These are phyloP conservation scores for Oryzias woworae DNA, from an alignment of 2,113 vertebrate species.

Conservation along the genomic window DNA sequence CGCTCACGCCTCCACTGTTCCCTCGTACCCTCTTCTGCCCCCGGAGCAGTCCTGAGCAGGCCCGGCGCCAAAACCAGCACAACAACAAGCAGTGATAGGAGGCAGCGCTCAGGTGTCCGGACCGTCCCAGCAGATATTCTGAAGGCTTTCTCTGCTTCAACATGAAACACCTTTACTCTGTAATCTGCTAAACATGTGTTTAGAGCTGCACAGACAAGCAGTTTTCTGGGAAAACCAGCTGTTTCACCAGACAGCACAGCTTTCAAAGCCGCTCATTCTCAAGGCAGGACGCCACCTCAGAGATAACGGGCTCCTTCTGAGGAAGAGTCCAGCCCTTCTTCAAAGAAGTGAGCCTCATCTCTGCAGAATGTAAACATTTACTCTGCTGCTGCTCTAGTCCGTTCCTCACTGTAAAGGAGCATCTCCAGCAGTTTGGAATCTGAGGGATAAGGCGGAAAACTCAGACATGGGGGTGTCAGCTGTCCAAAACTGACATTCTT, in stretches of 20 bases:
- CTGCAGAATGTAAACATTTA: slow-evolving; percentile 55
- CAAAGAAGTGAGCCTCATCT: background rate
- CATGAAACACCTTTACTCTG: background rate
- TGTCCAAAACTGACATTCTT: too few relatives aligned
- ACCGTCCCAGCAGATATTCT: background rate
- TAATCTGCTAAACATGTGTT: background rate
- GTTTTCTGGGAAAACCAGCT: background rate
- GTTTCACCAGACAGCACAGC: background rate
- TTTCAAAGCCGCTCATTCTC: background rate
- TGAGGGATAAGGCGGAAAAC: slow-evolving; percentile 27
- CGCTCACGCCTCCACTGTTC: slow-evolving; percentile 57
- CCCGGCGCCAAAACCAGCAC: slow-evolving; percentile 42
- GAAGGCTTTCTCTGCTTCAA: background rate
- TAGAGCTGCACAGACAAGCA: background rate
- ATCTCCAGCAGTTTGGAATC: slow-evolving; percentile 28
- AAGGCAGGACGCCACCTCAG: too few relatives aligned
- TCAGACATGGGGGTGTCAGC: slow-evolving; percentile 9
- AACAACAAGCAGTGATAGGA: slow-evolving; percentile 16
- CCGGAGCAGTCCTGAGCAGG: slow-evolving; percentile 38
- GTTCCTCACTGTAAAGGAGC: slow-evolving; percentile 33
- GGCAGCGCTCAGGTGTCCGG: too few relatives aligned
- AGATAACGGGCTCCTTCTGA: background rate
- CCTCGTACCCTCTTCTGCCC: slow-evolving; percentile 23
- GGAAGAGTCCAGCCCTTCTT: background rate
- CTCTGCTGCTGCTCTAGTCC: slow-evolving; percentile 4